Evolutionary conservation across 2,797 vertebrate species (phyloP), one percentile per base, ranked within the genome.

Genomic region (Myotis vivesi): DNA sequence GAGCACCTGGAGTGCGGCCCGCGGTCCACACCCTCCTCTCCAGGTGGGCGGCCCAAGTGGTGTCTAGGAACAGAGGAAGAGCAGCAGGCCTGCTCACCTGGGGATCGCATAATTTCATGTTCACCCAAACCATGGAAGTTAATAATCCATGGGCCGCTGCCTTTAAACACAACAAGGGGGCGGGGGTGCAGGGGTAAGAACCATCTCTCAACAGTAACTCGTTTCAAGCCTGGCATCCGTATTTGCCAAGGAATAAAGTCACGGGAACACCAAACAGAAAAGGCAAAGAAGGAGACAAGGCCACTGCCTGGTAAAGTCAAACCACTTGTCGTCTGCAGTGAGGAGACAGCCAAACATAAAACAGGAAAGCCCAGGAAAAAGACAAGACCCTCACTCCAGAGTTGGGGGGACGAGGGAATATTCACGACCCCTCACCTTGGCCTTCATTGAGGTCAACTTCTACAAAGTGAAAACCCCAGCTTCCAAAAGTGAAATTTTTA

Each of bases 71-170:
- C 77, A 57, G 13, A 1, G 10, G 62, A 84, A 83, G n/a, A 23
- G 23, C 8, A 64, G 84, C 80, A 91, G 3, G 23, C 44, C 71
- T 44, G 81, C 80, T 87, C 57, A 53, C 95, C 76, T 68, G 92
- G 80, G 49, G 17, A 30, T 17, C 92, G 92, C 94, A 90, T 68
- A 87, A 92, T 94, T 91, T 89, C 73, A 92, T 91, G 89, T 97
- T 97, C 96, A 79, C 93, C 95, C 95, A 97, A 94, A 95, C 89
- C 89, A 38, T 28, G 86, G 76, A 96, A 87, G 94, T 98, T 98
- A 98, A 98, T 98, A 93, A 98, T 98, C 97, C 95, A 98, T 94
- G 91, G 15, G 46, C 89, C 86, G 46, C 53, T 92, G 87, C 93
- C 80, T 96, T 92, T 87, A 93, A 93, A 89, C 93, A 28, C 55